Percentiles rank a stretch among this genome's conserved stretches.
Evolutionary conservation across 1,140 invertebrate genomes (phyloP).

Genomic region (Leptopilina boulardi): DNA sequence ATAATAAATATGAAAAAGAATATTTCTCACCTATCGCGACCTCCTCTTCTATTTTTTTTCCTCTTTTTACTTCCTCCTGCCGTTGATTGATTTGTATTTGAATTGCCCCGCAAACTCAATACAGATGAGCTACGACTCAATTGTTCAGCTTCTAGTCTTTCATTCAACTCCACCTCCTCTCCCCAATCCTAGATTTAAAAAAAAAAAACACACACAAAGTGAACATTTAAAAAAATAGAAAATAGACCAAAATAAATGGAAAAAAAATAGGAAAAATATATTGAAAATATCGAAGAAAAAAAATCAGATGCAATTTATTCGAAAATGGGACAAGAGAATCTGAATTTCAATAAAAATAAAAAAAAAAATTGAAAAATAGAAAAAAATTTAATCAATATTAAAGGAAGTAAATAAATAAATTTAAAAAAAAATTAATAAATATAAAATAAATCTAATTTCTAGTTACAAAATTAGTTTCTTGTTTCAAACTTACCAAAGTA

Average conservation of each 20-base stretch:
- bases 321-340: slow-evolving; percentile 11
- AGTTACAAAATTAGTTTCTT: no score
- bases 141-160: slow-evolving; percentile 73
- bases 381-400: no score
- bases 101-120: slow-evolving; percentile 75
- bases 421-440: background rate
- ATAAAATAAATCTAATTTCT: slow-evolving; percentile 12
- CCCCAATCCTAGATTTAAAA: slow-evolving; percentile 74
- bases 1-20: no score
- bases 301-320: no score
- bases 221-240: slow-evolving; percentile 9
- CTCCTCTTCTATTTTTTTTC: slow-evolving; percentile 63
- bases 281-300: no score
- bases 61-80: slow-evolving; percentile 57
- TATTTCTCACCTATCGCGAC: slow-evolving; percentile 61
- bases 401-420: no score
- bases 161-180: slow-evolving; percentile 77
- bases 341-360: no score
- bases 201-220: slow-evolving; percentile 29
- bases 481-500: slow-evolving; percentile 61
- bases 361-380: no score
- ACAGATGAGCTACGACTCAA: slow-evolving; percentile 78
- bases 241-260: slow-evolving; percentile 34
- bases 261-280: slow-evolving; percentile 37
- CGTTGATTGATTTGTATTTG: slow-evolving; percentile 60